Evolutionary conservation across 2,113 vertebrate genomes (phyloP).

Genomic region (Onychorhynchus coronatus): DNA sequence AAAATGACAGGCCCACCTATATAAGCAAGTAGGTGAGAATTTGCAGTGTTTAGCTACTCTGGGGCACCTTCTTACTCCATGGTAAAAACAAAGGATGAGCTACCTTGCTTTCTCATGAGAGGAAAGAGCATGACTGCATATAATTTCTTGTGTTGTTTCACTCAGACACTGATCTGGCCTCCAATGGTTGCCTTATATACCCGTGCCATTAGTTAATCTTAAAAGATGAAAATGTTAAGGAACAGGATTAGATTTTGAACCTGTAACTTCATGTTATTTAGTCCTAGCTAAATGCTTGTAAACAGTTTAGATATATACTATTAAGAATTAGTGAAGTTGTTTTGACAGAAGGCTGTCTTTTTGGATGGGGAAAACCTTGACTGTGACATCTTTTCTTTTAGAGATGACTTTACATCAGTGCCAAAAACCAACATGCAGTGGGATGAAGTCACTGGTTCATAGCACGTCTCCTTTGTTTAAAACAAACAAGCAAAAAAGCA

Average conservation of each 20-base stretch:
- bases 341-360: background rate
- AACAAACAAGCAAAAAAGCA: background rate
- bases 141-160: background rate
- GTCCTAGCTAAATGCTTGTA: background rate
- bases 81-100: background rate
- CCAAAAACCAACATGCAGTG: background rate
- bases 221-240: background rate
- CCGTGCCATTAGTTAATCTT: background rate
- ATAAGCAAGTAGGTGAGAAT: background rate
- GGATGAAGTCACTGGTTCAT: constrained; percentile 19
- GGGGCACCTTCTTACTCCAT: background rate
- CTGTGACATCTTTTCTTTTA: background rate
- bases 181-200: background rate
- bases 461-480: background rate
- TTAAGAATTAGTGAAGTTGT: background rate
- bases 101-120: background rate
- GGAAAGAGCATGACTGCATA: background rate
- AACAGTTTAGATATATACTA: background rate
- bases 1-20: background rate
- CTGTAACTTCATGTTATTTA: background rate
- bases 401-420: background rate
- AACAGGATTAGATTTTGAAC: background rate
- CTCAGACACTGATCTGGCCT: background rate
- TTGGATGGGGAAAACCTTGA: background rate
- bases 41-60: background rate